Evolutionary conservation across 2,797 vertebrate species (phyloP).

Genomic region (Coluber constrictor): DNA sequence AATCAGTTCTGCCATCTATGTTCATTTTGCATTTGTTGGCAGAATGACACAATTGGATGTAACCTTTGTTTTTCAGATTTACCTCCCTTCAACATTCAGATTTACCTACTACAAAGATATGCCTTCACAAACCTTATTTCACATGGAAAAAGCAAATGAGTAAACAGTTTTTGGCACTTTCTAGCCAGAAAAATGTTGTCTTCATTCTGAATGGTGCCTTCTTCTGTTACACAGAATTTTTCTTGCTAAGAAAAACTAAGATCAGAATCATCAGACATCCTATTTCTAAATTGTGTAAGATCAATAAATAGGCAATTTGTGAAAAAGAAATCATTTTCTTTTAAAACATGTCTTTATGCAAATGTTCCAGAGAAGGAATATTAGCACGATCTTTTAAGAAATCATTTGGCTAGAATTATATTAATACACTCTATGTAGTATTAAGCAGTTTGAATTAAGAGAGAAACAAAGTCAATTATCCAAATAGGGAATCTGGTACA

Average conservation of each 20-base stretch:
- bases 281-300: slow-evolving; percentile 9
- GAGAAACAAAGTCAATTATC: slow-evolving; percentile 45
- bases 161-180: slow-evolving; percentile 21
- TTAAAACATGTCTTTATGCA: slow-evolving; percentile 33
- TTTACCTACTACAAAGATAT: background rate
- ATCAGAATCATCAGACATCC: slow-evolving; percentile 18
- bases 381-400: slow-evolving; percentile 4
- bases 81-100: slow-evolving; percentile 5
- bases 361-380: slow-evolving; percentile 26
- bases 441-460: slow-evolving; percentile 35
- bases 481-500: slow-evolving; percentile 37
- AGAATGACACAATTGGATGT: background rate
- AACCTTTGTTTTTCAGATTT: background rate
- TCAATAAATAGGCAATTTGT: slow-evolving; percentile 36
- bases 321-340: slow-evolving; percentile 17
- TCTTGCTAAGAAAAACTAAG: slow-evolving; percentile 5
- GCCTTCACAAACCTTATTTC: background rate
- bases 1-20: background rate
- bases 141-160: slow-evolving; percentile 17
- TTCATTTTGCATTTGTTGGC: background rate
- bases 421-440: slow-evolving; percentile 43
- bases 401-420: slow-evolving; percentile 38
- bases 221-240: background rate
- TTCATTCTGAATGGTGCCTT: slow-evolving; percentile 2
- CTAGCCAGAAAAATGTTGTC: slow-evolving; percentile 20